Evolutionary conservation across 2,113 vertebrate genomes (phyloP), one percentile per base, ranked within the genome.

Genomic region (Nycticebus coucang): DNA sequence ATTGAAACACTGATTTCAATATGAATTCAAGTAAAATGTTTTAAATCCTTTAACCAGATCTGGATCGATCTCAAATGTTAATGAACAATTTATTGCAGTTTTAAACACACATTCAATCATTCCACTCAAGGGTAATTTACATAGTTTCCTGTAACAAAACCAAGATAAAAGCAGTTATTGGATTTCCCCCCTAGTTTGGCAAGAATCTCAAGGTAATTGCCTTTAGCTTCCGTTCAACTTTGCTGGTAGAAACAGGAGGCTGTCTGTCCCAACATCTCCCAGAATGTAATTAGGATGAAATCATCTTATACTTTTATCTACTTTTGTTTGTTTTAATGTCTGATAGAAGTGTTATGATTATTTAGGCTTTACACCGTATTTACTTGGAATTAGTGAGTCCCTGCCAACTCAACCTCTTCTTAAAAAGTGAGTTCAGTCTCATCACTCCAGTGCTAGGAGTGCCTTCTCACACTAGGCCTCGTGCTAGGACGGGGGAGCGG

Each of bases 61-160:
- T 57, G 50, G 33, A 81, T 91, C 57, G 57, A 93, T 80, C 55
- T 87, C 85, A 78, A 78, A 87, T 37, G 60, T 90, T 93, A 97
- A 85, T 95, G 81, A 96, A 86, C 92, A 95, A 91, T 83, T 89
- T 74, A 86, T 33, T 74, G 26, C 86, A 57, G 50, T 50, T 91
- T 93, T 81, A 95, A 95, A 77, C 21, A 69, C 53, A 75, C 26
- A 60, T 84, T 74, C 60, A 72, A 53, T 75, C 72, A 79, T 90
- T 79, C 50, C 72, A 88, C 26, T 41, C 72, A 66, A 72, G 60
- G 80, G 77, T 2, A 90, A 95, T 95, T 78, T 92, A 37, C 62
- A 92, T 35, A 37, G 50, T 88, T 96, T 97, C 85, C 91, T 94
- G 71, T 59, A 84, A 50, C 68, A 82, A 90, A 94, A 95, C 72